Conservation (phyloP, 2,113 vertebrate species). For the Cynopterus brachyotis region DNA sequence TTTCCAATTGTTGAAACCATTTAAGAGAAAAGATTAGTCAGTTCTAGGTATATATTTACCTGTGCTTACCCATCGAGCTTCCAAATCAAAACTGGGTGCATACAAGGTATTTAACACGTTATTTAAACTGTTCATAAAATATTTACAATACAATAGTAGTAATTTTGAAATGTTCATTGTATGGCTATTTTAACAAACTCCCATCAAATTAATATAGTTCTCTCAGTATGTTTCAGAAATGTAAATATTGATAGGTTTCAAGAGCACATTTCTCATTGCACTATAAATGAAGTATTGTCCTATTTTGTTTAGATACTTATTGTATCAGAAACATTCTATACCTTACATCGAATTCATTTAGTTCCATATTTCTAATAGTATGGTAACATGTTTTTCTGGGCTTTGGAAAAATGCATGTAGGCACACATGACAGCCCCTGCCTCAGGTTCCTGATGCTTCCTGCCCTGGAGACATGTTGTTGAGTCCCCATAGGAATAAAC, state of each 20-base stretch:
- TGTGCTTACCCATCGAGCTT: background rate
- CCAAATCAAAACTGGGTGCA: background rate
- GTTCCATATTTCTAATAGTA: background rate
- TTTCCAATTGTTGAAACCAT: background rate
- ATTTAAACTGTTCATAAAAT: background rate
- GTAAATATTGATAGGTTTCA: background rate
- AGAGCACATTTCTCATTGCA: background rate
- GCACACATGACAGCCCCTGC: rapidly evolving
- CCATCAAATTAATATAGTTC: background rate
- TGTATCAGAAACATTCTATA: background rate
- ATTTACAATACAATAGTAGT: background rate
- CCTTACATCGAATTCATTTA: background rate
- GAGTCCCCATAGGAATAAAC: background rate
- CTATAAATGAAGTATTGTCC: background rate
- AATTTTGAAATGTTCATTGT: background rate
- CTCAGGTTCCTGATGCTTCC: background rate
- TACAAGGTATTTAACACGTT: background rate
- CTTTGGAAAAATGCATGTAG: background rate
- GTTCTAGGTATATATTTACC: background rate
- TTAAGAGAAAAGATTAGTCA: background rate
- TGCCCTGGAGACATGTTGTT: background rate
- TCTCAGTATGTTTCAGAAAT: background rate
- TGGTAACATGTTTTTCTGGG: background rate
- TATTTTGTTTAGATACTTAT: background rate
- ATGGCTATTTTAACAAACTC: background rate